Evolutionary conservation across 2,888 invertebrate genomes (phyloP), one percentile per base, ranked within the genome.

Genomic region (Dryobotodes eremita): DNA sequence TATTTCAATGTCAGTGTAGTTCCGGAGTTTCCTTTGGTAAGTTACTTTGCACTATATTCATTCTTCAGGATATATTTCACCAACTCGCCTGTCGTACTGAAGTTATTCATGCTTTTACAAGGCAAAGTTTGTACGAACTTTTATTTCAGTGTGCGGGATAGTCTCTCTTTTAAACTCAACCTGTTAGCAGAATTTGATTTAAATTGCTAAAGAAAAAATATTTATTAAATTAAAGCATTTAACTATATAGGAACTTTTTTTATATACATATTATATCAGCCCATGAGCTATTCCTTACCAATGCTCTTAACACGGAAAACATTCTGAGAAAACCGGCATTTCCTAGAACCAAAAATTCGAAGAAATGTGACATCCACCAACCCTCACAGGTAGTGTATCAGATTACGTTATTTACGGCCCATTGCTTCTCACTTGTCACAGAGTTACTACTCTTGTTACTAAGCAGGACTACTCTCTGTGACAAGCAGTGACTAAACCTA

Each of bases 1-100:
- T 48, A 31, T 66, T 71, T 48, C 17, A 61, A 26, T 53, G 31
- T 62, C 61, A 62, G n/a, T 36, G 11, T 20, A 75, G 26, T 62
- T 42, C 10, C 36, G 23, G 31, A 1, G 26, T 75, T 50, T 17
- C 11, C 23, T 62, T 72, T 42, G 46, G 17, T 62, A 76, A 53
- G 53, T 53, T 62, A 74, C 23, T 36, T 59, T 20, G 20, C 26
- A 7, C 26, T 59, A 59, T 15, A 13, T 59, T 15, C 26, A 26
- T n/a, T n/a, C 13, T 66, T 50, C 31, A 31, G 0, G 17, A 57
- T 75, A 0, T 26, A 75, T 50, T 76, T 46, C 20, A 11, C 31
- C 62, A 62, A n/a, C 53, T 53, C 31, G n/a, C 13, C 23, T 42
- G 17, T 31, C 42, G 15, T 50, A 23, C 50, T 26, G 20, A 23